phyloP scores from a whole-genome alignment of 2,888 invertebrate genomes.

The Sinopyrophorus schimmeli region DNA sequence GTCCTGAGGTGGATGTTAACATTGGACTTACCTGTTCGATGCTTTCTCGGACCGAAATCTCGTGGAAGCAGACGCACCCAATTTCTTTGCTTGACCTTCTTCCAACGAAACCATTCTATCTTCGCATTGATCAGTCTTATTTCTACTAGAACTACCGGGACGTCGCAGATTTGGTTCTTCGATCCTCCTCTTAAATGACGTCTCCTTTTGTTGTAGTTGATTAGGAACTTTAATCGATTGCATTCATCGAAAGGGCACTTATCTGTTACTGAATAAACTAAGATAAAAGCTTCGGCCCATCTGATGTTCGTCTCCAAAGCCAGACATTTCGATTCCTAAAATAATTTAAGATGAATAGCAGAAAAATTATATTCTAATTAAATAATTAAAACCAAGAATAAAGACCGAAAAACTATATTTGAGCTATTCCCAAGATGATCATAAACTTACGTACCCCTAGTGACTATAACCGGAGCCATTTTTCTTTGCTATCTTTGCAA shows the following conservation, averaged over 20 bases:
- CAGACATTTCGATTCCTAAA: slow-evolving; percentile 68
- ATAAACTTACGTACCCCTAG: too few relatives aligned
- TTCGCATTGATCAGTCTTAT: slow-evolving; percentile 76
- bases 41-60: slow-evolving; percentile 83
- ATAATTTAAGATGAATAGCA: too few relatives aligned
- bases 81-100: slow-evolving; percentile 80
- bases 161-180: slow-evolving; percentile 66
- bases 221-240: slow-evolving; percentile 78
- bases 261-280: slow-evolving; percentile 87
- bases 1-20: too few relatives aligned
- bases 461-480: too few relatives aligned
- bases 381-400: too few relatives aligned
- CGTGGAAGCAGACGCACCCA: slow-evolving; percentile 81
- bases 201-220: slow-evolving; percentile 76
- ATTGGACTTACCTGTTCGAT: slow-evolving; percentile 70
- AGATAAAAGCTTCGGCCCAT: slow-evolving; percentile 86
- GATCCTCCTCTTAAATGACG: slow-evolving; percentile 64
- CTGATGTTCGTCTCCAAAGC: slow-evolving; percentile 78
- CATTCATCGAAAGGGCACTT: slow-evolving; percentile 88
- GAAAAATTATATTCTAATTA: too few relatives aligned
- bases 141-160: slow-evolving; percentile 79
- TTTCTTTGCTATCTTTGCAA: too few relatives aligned
- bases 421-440: too few relatives aligned
- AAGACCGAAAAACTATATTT: too few relatives aligned
- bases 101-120: slow-evolving; percentile 81